Base-by-base conservation (phyloP, 1,140 invertebrate genomes). In the Propsilocerus akamusi region DNA sequence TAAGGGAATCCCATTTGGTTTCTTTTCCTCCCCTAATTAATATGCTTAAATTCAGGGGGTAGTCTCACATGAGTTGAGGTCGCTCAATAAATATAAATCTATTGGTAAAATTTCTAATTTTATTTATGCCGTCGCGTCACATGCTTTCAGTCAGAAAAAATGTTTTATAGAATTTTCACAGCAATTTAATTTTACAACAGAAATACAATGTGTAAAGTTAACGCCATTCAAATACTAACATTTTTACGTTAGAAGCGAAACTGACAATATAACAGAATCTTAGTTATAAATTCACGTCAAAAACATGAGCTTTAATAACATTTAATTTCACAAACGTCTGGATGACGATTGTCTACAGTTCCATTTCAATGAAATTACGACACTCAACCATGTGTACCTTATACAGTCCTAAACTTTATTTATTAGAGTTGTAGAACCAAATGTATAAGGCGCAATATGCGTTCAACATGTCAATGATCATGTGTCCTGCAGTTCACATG, bases 11-110 rank as follows among this genome's bases (percentile, higher is more conserved):
- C 78, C 78, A 57, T 78, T 88, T 85, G 80, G 79, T 86, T 87
- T 86, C 77, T 86, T 86, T 87, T 87, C 82, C 83, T 86, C 78
- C 80, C 80, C 81, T 84, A 81, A 86, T 61, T 86, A 72, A 85
- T 85, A 86, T 86, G 83, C 80, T 84, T 83, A 83, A 84, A 73
- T 82, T 82, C 74, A 73, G 80, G 74, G 78, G 79, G 79, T 83
- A 72, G 60, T 80, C 80, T 71, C 71, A 67, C 69, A 73, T 77
- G 74, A 76, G 68, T 70, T 75, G 74, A 78, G 77, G 77, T 77
- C 74, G 67, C 63, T 61, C n/a, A n/a, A n/a, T n/a, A n/a, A n/a
- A n/a, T n/a, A n/a, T n/a, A n/a, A n/a, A n/a, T n/a, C n/a, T n/a
- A n/a, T n/a, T n/a, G n/a, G n/a, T n/a, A n/a, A n/a, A n/a, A n/a